Evolutionary conservation across 2,113 vertebrate species (phyloP).

Genomic region (Oceanodroma tethys): DNA sequence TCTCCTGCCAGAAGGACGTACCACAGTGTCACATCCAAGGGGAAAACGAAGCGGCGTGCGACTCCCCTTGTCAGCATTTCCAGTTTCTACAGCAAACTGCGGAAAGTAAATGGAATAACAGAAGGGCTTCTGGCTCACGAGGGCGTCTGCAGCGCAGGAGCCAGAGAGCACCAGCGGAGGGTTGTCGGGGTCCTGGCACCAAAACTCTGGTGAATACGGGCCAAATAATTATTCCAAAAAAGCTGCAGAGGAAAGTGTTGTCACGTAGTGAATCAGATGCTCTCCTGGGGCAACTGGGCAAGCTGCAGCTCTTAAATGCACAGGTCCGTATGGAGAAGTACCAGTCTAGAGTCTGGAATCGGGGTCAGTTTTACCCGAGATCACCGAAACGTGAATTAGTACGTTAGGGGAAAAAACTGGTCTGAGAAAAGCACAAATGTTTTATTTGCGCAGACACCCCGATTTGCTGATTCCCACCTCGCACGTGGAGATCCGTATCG

Average conservation of each 20-base stretch:
- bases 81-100: neutral
- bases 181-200: neutral
- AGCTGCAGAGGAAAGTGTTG: neutral
- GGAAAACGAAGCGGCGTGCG: fast-evolving
- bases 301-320: neutral
- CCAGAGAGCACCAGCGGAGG: fast-evolving
- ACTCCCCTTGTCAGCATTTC: neutral
- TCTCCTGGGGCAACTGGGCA: neutral
- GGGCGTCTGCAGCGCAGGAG: neutral
- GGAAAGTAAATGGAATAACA: neutral
- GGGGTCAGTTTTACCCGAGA: neutral
- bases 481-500: fast-evolving
- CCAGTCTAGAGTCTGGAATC: fast-evolving
- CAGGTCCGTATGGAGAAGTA: fast-evolving
- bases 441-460: fast-evolving
- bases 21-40: neutral
- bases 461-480: neutral
- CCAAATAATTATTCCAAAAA: neutral
- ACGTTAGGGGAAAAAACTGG: fast-evolving
- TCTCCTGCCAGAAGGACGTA: neutral
- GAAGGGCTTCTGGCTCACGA: neutral
- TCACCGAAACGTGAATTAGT: neutral
- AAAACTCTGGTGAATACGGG: fast-evolving
- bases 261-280: fast-evolving
- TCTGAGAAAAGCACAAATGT: neutral